Evolutionary conservation across 2,888 invertebrate genomes (phyloP).

Genomic region (Andricus curvator): DNA sequence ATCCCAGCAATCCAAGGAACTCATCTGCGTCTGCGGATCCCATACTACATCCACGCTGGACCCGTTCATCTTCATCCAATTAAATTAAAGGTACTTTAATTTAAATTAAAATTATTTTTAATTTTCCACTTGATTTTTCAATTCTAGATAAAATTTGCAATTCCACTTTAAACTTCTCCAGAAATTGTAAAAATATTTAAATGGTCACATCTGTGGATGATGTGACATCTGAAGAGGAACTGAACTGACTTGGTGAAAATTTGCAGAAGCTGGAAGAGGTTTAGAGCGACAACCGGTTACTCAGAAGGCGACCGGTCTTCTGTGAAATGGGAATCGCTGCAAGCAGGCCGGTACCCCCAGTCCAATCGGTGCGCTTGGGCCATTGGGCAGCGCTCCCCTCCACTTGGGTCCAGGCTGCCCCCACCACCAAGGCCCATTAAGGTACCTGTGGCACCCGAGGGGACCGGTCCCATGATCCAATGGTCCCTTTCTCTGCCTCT

Average conservation of each 20-base stretch:
- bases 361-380: too few species aligned
- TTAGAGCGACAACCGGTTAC: constrained; percentile 62
- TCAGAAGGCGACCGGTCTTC: constrained; percentile 70
- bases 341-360: constrained; percentile 36
- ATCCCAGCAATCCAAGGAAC: constrained; percentile 91
- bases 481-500: not conserved
- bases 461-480: not conserved
- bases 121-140: not conserved
- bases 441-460: not conserved
- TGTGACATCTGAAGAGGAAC: not conserved
- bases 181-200: not conserved
- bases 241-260: not conserved
- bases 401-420: not conserved
- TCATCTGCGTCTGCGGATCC: constrained; percentile 79
- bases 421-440: not conserved
- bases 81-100: not conserved
- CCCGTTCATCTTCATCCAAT: constrained; percentile 66
- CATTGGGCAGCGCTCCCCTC: constrained; percentile 43
- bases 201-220: not conserved
- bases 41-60: constrained; percentile 75
- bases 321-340: constrained; percentile 66
- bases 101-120: not conserved
- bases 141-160: not conserved
- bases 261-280: not conserved
- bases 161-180: not conserved